Evolutionary conservation across 2,888 invertebrate species (phyloP).

Genomic region (Cantharis flavilabris): DNA sequence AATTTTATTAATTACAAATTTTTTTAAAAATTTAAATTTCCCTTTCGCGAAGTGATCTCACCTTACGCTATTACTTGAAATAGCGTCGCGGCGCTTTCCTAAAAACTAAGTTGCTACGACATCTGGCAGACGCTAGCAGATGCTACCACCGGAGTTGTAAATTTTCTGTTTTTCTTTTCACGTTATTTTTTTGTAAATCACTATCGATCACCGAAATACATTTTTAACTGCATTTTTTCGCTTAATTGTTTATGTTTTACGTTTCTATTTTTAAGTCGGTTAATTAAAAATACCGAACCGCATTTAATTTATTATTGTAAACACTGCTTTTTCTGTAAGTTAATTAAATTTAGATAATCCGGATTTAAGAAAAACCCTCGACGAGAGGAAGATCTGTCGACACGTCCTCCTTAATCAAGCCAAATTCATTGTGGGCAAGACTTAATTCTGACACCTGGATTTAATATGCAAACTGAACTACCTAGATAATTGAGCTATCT

Average conservation of each 20-base stretch:
- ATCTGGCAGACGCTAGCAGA: conserved; percentile 23
- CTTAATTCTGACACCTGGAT: not conserved
- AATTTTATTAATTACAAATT: not conserved
- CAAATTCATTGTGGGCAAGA: not conserved
- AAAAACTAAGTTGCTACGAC: conserved; percentile 10
- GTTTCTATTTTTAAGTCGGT: not conserved
- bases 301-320: not conserved
- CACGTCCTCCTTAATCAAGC: not conserved
- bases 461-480: not conserved
- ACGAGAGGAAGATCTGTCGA: not conserved
- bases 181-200: not conserved
- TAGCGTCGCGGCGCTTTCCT: conserved; percentile 3
- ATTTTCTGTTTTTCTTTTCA: conserved; percentile 1
- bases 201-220: not conserved
- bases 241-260: not conserved
- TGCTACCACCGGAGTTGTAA: conserved; percentile 1
- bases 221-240: not conserved
- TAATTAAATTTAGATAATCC: not conserved
- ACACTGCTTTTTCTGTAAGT: not conserved
- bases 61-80: not conserved
- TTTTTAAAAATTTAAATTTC: not conserved
- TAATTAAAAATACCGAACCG: not conserved
- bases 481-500: not conserved
- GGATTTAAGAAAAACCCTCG: not conserved
- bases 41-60: not conserved